These are phyloP conservation scores for Dissostichus mawsoni DNA, from an alignment of 2,113 vertebrate genomes.

Conservation along the genomic window DNA sequence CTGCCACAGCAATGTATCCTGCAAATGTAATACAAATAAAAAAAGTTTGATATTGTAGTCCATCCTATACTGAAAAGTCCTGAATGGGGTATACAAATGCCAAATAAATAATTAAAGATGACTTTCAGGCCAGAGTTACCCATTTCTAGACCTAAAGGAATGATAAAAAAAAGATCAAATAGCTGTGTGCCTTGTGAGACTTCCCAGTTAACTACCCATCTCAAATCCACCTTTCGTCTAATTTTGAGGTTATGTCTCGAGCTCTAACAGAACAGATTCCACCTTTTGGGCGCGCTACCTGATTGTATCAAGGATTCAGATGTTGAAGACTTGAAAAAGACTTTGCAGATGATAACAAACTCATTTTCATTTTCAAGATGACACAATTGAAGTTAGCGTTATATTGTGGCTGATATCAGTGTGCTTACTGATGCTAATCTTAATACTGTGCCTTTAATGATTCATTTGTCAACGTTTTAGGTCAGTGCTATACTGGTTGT, in stretches of 20 bases:
- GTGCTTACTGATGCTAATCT: conserved; percentile 18
- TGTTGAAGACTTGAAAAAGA: background rate
- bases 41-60: too few relatives aligned
- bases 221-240: background rate
- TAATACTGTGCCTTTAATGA: background rate
- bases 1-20: too few relatives aligned
- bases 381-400: background rate
- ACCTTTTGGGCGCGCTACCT: background rate
- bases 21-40: too few relatives aligned
- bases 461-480: conserved; percentile 18
- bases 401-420: background rate
- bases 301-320: background rate
- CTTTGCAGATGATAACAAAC: conserved; percentile 7
- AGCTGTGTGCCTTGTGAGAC: background rate
- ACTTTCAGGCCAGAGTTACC: background rate
- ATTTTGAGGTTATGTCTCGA: background rate
- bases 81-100: background rate
- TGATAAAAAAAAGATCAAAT: background rate
- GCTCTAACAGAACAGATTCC: background rate
- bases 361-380: conserved; percentile 42
- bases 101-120: background rate
- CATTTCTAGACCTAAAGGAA: background rate
- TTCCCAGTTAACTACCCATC: background rate
- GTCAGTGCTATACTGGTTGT: conserved; percentile 19
- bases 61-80: conserved; percentile 1